Conservation (phyloP, 2,113 vertebrate species). For the Limnothrissa miodon region DNA sequence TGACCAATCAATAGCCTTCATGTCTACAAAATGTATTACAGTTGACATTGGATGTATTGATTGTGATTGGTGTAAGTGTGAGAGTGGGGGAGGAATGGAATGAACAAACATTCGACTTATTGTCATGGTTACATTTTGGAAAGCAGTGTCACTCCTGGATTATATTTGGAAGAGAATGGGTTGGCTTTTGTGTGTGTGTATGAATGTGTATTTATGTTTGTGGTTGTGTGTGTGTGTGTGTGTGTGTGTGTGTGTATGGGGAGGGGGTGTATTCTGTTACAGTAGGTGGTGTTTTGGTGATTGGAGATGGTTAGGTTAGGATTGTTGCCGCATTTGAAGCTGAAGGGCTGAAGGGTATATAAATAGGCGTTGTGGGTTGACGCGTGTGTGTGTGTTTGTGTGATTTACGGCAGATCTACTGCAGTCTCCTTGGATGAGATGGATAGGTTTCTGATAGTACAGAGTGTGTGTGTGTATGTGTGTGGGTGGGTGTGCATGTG, state of each 20-base stretch:
- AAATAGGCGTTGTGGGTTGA: neutral
- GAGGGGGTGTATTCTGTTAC: neutral
- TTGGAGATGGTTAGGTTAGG: neutral
- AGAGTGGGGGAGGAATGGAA: neutral
- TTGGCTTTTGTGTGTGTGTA: neutral
- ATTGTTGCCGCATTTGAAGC: neutral
- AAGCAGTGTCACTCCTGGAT: neutral
- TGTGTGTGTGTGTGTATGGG: neutral
- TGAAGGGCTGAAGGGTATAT: neutral
- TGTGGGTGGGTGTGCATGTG: conserved; percentile 14
- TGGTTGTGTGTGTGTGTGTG: neutral
- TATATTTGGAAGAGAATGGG: neutral
- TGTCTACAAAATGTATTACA: conserved; percentile 11
- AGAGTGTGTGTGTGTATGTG: neutral
- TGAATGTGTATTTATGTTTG: neutral
- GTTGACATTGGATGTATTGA: conserved; percentile 17
- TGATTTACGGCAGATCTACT: neutral
- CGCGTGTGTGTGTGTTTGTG: conserved; percentile 2
- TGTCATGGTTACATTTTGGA: conserved; percentile 3
- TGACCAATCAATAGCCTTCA: neutral
- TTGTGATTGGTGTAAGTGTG: neutral
- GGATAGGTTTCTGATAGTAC: neutral
- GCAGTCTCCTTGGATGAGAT: neutral
- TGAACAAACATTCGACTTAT: neutral
- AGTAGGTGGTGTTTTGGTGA: neutral